These are phyloP conservation scores for Syrrhaptes paradoxus DNA, from an alignment of 2,113 vertebrate genomes.

Conservation along the genomic window DNA sequence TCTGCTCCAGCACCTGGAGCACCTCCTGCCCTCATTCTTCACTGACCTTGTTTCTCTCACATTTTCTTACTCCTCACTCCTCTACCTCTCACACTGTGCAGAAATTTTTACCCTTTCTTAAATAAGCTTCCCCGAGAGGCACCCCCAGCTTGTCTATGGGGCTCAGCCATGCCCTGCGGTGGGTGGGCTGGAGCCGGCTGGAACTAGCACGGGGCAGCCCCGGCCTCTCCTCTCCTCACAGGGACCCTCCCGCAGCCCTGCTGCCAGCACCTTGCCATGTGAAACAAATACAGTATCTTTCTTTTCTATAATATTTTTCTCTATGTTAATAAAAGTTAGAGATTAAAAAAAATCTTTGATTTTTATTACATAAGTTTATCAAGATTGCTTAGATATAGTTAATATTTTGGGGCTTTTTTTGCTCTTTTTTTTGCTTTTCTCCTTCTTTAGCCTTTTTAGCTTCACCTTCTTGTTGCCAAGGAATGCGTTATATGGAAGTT, in stretches of 20 bases:
- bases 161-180: fast-evolving
- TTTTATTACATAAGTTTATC: not conserved
- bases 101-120: not conserved
- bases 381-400: not conserved
- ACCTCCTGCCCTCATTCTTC: too few species aligned
- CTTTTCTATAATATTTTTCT: not conserved
- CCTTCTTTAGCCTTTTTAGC: not conserved
- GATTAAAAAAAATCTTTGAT: not conserved
- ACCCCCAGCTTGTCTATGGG: fast-evolving
- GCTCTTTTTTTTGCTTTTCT: not conserved
- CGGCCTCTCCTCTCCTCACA: not conserved
- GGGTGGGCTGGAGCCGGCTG: not conserved
- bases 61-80: not conserved
- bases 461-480: not conserved
- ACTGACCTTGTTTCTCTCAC: not conserved
- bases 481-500: not conserved
- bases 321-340: not conserved
- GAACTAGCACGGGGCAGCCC: too few species aligned
- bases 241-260: fast-evolving
- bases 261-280: fast-evolving
- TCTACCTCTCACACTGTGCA: not conserved
- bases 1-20: fast-evolving
- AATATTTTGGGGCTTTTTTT: not conserved
- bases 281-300: not conserved
- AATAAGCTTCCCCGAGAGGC: not conserved